These are phyloP conservation scores for Trididemnum miniatum DNA, from an alignment of 23 tunicate genomes.

Conservation along the genomic window DNA sequence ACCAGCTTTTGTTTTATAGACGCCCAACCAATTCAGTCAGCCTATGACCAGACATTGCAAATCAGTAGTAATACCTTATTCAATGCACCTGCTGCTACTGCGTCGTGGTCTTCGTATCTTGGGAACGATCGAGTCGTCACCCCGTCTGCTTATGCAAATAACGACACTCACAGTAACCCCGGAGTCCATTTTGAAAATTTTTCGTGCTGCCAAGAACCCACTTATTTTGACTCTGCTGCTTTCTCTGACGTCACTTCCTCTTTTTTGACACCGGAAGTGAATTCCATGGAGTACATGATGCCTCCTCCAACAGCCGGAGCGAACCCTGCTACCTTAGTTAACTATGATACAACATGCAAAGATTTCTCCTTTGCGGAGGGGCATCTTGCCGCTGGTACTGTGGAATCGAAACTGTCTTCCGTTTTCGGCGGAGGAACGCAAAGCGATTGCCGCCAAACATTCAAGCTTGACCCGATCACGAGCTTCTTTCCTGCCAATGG, in stretches of 20 bases:
- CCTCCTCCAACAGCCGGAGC: neutral
- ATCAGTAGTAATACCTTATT: neutral
- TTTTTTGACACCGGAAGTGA: neutral
- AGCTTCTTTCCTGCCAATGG: conserved; percentile 23
- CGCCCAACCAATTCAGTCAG: neutral
- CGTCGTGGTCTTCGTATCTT: neutral
- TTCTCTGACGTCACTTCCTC: neutral
- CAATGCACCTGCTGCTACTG: neutral
- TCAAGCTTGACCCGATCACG: conserved; percentile 33
- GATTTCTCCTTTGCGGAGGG: conserved; percentile 18
- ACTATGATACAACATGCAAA: neutral
- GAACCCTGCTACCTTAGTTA: neutral
- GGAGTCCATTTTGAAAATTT: neutral
- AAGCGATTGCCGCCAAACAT: neutral
- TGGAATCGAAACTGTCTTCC: conserved; percentile 16
- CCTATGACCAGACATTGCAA: neutral
- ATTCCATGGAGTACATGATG: neutral
- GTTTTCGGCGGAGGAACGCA: neutral
- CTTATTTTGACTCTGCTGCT: neutral
- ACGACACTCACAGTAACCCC: neutral
- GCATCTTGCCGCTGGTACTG: neutral
- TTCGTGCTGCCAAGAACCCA: neutral
- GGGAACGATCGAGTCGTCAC: neutral
- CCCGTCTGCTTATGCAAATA: neutral
- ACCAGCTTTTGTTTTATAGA: no score